Conservation (phyloP, 2,888 invertebrate species). For the Panopea generosa region DNA sequence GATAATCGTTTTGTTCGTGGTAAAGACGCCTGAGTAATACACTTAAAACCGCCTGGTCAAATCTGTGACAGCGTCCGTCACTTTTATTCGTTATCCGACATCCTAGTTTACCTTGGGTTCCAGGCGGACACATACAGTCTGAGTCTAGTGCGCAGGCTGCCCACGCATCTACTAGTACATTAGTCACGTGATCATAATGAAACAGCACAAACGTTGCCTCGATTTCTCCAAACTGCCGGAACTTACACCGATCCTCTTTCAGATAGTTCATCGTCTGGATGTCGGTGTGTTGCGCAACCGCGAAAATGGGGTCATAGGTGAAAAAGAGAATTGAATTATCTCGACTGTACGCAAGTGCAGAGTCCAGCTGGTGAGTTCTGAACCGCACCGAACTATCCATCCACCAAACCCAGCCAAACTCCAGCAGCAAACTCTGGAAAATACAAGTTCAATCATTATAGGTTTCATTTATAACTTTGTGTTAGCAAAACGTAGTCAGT, state of each 20-base stretch:
- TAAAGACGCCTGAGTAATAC: slow-evolving; percentile 56
- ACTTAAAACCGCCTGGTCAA: slow-evolving; percentile 63
- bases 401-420: slow-evolving; percentile 62
- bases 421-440: slow-evolving; percentile 50
- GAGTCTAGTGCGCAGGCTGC: slow-evolving; percentile 51
- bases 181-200: slow-evolving; percentile 50
- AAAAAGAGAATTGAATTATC: slow-evolving; percentile 49
- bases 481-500: no score
- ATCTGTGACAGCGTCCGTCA: slow-evolving; percentile 62
- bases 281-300: slow-evolving; percentile 52
- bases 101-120: slow-evolving; percentile 19
- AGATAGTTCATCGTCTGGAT: slow-evolving; percentile 44
- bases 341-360: slow-evolving; percentile 37
- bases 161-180: slow-evolving; percentile 50
- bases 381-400: slow-evolving; percentile 58
- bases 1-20: slow-evolving; percentile 58
- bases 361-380: slow-evolving; percentile 34
- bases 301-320: slow-evolving; percentile 35
- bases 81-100: slow-evolving; percentile 19
- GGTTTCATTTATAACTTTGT: no score
- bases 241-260: slow-evolving; percentile 54
- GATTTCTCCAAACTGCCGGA: slow-evolving; percentile 54
- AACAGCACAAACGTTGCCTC: slow-evolving; percentile 60
- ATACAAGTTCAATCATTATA: no score
- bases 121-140: slow-evolving; percentile 48